These are phyloP conservation scores for Sylvia atricapilla DNA, from an alignment of 2,113 vertebrate species.

Conservation along the genomic window DNA sequence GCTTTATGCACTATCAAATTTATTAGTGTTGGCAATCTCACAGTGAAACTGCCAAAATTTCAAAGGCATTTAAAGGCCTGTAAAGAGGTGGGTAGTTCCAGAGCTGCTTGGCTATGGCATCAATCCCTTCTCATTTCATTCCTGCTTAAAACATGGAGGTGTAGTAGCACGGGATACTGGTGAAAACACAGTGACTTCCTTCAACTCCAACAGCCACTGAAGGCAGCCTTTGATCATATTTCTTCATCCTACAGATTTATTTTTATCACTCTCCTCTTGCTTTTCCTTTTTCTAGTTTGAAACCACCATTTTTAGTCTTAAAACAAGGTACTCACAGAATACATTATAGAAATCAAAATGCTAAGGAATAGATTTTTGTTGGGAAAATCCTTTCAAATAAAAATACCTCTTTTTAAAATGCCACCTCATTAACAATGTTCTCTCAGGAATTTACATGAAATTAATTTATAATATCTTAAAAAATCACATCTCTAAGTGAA, in stretches of 20 bases:
- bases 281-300: background rate
- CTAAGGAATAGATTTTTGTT: background rate
- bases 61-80: background rate
- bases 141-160: background rate
- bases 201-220: background rate
- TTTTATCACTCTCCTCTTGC: background rate
- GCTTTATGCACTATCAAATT: background rate
- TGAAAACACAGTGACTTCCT: background rate
- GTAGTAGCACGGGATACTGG: background rate
- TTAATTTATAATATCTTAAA: background rate
- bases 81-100: background rate
- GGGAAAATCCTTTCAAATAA: background rate
- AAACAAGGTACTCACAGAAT: background rate
- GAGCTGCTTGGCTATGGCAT: background rate
- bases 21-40: background rate
- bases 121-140: background rate
- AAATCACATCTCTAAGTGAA: background rate
- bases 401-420: background rate
- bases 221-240: background rate
- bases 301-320: background rate
- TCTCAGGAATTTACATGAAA: background rate
- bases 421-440: background rate
- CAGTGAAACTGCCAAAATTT: background rate
- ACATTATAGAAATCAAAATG: background rate
- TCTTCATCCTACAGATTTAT: background rate